Conservation (phyloP, 2,113 vertebrate genomes). For the Nyctereutes procyonoides region DNA sequence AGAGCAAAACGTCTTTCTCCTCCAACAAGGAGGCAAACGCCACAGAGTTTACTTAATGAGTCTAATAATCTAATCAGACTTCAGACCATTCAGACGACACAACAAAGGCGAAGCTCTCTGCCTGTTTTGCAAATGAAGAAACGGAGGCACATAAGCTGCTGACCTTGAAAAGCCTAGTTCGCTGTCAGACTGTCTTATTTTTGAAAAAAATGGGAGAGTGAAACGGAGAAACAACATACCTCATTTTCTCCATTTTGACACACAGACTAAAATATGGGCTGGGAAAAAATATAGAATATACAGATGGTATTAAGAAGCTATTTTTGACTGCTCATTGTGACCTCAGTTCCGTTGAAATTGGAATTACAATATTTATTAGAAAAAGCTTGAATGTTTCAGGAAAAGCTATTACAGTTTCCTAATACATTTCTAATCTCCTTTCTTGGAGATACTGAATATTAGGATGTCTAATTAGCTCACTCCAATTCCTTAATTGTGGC, state of each 20-base stretch:
- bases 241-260: constrained; percentile 59
- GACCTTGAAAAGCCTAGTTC: background rate
- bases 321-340: constrained; percentile 64
- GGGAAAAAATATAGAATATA: constrained; percentile 51
- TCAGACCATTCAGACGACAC: background rate
- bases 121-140: background rate
- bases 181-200: constrained; percentile 29
- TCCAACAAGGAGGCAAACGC: background rate
- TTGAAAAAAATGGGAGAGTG: background rate
- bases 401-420: constrained; percentile 65
- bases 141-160: background rate
- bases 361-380: constrained; percentile 73
- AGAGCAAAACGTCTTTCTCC: background rate
- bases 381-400: constrained; percentile 61
- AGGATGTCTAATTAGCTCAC: constrained; percentile 54
- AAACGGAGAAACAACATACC: background rate
- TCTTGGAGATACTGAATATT: constrained; percentile 70
- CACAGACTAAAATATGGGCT: constrained; percentile 63
- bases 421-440: constrained; percentile 63
- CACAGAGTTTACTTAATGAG: background rate
- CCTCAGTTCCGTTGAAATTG: constrained; percentile 54
- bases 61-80: constrained; percentile 20
- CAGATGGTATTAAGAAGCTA: constrained; percentile 56
- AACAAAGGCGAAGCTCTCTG: background rate
- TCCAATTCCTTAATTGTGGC: constrained; percentile 62